phyloP scores from a whole-genome alignment of 2,113 vertebrate species.

The Strix aluco region DNA sequence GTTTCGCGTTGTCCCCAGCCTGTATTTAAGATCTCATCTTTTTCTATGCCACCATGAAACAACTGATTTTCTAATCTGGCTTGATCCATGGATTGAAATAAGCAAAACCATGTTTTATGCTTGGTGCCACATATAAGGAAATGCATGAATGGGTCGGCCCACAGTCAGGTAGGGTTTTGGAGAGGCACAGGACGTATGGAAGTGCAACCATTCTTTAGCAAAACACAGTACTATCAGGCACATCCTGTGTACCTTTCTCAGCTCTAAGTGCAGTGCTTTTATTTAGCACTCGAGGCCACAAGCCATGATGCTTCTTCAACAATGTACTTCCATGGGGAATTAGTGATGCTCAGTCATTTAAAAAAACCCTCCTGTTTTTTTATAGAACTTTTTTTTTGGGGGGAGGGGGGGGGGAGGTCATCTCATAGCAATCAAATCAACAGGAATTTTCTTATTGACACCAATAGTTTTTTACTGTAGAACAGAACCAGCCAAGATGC shows the following conservation, averaged over 20 bases:
- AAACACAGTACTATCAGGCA: background rate
- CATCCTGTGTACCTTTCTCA: background rate
- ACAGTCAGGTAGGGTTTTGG: background rate
- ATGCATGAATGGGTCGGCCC: background rate
- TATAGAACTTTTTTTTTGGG: background rate
- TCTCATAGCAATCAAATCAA: background rate
- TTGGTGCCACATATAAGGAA: background rate
- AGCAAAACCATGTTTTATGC: background rate
- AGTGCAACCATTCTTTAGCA: background rate
- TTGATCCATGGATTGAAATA: background rate
- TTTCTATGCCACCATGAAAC: background rate
- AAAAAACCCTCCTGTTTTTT: background rate
- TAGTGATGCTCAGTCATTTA: background rate
- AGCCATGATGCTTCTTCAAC: background rate
- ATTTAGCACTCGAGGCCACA: background rate
- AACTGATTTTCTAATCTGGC: background rate
- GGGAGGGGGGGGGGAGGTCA: fast-evolving
- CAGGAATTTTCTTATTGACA: background rate
- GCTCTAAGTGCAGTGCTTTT: background rate
- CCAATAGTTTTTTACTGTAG: background rate
- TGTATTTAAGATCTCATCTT: background rate
- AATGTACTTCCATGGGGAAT: background rate
- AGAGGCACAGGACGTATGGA: background rate
- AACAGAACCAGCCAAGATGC: background rate
- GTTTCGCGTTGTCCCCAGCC: background rate